Evolutionary conservation across 37 sponge, comb jelly and placozoan species (phyloP).

Genomic region (Halichondria panicea): DNA sequence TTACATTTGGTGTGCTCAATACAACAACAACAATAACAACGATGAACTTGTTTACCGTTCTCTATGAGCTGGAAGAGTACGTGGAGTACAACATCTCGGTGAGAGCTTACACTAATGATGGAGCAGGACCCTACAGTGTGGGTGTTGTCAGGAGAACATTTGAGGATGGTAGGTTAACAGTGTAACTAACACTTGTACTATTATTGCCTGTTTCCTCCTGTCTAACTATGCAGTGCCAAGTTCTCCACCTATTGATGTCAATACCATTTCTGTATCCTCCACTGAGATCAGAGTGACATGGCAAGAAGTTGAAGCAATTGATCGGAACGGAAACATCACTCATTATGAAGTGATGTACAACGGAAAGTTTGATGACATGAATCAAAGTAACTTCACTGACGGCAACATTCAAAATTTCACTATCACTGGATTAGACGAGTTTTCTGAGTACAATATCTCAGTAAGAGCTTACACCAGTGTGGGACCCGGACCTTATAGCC

Average conservation of each 20-base stretch:
- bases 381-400: no score
- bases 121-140: constrained; percentile 20
- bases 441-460: neutral
- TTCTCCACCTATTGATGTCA: neutral
- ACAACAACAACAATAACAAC: neutral
- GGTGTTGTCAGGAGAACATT: constrained; percentile 1
- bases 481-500: constrained; percentile 24
- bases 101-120: constrained; percentile 21
- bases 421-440: constrained; percentile 8
- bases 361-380: no score
- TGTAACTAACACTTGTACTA: neutral
- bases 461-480: constrained; percentile 29
- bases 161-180: neutral
- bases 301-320: neutral
- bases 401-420: neutral
- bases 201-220: neutral
- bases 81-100: constrained; percentile 14
- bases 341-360: constrained; percentile 7
- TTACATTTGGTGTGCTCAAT: neutral
- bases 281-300: constrained; percentile 7
- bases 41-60: neutral
- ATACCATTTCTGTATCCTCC: neutral
- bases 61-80: neutral
- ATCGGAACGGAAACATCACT: constrained; percentile 21
- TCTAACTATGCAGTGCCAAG: neutral